Base-by-base conservation (phyloP, 2,113 vertebrate species). In the Tenrec ecaudatus region DNA sequence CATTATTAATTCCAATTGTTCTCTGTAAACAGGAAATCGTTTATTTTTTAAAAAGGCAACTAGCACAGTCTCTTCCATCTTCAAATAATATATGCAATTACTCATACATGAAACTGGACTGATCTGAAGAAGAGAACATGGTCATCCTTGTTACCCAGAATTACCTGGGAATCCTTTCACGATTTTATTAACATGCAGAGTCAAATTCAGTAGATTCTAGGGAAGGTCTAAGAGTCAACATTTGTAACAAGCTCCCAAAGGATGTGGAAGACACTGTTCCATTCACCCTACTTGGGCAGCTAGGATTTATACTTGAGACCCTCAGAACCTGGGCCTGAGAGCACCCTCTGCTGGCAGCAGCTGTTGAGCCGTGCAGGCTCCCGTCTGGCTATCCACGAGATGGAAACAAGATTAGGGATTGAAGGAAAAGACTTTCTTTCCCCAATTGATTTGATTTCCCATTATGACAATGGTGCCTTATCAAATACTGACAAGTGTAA, bases 321-420 rank as follows among this genome's bases (percentile, higher is more conserved):
- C 87, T 94, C 53, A 77, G 23, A 84, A 88, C 31, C 23, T 17
- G 22, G 81, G 73, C 96, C 68, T 43, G n/a, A 57, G 82, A 53
- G 89, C 36, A 88, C 86, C 93, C 94, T 96, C 91, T 96, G 73
- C 95, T 92, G 95, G 91, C 77, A 64, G 23, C 62, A 88, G 22
- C 36, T 73, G 7, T 57, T 6, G 6, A 73, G 38, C 29, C 43
- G n/a, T 47, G 79, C 43, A 71, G 2, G 16, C 2, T 83, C 69
- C 33, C 19, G 38, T 9, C 17, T 76, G 69, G 38, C 31, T 81
- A 58, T 76, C 2, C 3, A 15, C 33, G 22, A 31, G 10, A 40
- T 5, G 33, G 57, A 86, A 86, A 82, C 31, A 20, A 80, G 16
- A 53, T 53, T 53, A 53, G 9, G 47, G 47, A 53, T 53, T 53